Percentiles rank a stretch among this genome's conserved stretches.
Conservation (phyloP, 2,113 vertebrate species). For the Colius striatus region DNA sequence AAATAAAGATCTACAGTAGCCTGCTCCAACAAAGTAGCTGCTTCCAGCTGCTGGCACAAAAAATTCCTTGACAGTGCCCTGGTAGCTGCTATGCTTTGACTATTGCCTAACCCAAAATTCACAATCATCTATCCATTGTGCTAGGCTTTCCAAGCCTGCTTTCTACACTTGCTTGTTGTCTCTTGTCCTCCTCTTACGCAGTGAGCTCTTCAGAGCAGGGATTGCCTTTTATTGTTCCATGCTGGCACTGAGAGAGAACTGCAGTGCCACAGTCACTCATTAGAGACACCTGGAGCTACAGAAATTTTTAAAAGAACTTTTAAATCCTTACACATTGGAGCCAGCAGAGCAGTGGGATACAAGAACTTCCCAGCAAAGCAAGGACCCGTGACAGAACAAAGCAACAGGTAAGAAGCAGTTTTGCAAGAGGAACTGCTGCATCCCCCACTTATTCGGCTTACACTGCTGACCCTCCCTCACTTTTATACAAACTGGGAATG, state of each 20-base stretch:
- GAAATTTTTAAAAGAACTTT: neutral
- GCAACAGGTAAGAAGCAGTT: neutral
- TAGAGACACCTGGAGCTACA: neutral
- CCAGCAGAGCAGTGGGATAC: neutral
- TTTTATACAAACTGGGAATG: neutral
- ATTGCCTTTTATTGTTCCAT: neutral
- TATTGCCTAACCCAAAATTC: neutral
- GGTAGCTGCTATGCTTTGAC: neutral
- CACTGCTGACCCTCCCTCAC: accelerated
- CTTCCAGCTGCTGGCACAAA: neutral
- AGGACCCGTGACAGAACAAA: neutral
- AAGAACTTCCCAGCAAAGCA: neutral
- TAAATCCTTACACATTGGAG: neutral
- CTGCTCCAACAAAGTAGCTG: neutral
- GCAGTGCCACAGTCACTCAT: neutral
- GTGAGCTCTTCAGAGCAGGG: neutral
- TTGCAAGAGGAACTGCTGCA: neutral
- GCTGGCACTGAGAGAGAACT: neutral
- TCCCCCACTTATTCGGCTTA: neutral
- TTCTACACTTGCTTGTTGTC: neutral
- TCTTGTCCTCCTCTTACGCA: neutral
- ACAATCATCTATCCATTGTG: neutral
- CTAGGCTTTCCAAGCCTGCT: neutral
- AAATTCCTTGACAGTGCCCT: neutral
- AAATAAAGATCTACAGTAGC: neutral